These are phyloP conservation scores for Alcis repandata DNA, from an alignment of 2,888 invertebrate genomes.

Conservation along the genomic window DNA sequence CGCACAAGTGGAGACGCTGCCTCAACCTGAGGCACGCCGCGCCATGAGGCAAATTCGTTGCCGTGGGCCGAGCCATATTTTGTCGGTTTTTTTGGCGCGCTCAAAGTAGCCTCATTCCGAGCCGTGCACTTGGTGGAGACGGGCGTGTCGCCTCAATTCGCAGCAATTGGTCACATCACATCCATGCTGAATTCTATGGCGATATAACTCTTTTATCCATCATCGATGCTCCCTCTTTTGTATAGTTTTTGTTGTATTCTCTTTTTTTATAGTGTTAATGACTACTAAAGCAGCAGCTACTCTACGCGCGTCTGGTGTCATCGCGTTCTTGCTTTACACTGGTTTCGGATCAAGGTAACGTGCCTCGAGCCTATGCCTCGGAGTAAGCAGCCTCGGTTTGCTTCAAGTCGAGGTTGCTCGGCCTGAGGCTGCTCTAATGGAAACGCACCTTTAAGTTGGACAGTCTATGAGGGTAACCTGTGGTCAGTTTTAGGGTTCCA, in stretches of 20 bases:
- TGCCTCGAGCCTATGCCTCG: neutral
- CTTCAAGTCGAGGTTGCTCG: slow-evolving; percentile 1
- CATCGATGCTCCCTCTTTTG: neutral
- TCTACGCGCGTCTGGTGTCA: no score
- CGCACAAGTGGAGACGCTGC: no score
- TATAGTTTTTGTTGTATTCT: neutral
- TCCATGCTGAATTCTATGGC: neutral
- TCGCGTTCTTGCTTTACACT: neutral
- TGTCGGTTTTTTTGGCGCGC: no score
- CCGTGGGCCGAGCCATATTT: no score
- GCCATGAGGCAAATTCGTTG: no score
- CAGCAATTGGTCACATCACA: neutral
- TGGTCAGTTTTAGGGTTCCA: neutral
- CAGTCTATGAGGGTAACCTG: no score
- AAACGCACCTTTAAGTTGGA: neutral
- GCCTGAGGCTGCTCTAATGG: no score
- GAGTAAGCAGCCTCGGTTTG: slow-evolving; percentile 1
- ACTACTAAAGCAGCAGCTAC: neutral
- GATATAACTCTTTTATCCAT: neutral
- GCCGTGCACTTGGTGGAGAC: no score
- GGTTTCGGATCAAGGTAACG: neutral
- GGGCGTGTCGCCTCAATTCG: no score
- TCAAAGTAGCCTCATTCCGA: no score
- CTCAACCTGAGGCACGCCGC: no score
- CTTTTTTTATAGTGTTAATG: neutral